These are phyloP conservation scores for Grallaria varia DNA, from an alignment of 2,113 vertebrate genomes.

Conservation along the genomic window DNA sequence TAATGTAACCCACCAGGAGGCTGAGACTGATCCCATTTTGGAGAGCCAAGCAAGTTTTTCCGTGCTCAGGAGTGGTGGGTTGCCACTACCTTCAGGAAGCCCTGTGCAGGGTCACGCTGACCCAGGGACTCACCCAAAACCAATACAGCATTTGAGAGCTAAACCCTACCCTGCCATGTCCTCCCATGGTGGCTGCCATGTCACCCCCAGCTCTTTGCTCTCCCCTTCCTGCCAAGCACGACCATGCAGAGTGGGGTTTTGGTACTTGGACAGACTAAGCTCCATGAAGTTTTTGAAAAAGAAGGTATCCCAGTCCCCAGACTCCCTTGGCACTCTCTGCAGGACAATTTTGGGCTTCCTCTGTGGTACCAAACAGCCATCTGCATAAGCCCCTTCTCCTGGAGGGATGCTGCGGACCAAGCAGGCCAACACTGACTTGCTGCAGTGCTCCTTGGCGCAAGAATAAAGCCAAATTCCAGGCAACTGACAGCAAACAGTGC, in stretches of 20 bases:
- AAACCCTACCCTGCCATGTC: background rate
- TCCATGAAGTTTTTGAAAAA: rapidly evolving
- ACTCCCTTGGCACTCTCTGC: background rate
- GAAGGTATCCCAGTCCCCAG: background rate
- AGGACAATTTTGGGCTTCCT: background rate
- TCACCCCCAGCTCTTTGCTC: background rate
- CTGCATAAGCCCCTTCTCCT: background rate
- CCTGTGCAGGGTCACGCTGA: background rate
- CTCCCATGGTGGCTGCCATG: rapidly evolving
- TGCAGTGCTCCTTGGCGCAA: rapidly evolving
- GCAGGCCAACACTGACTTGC: background rate
- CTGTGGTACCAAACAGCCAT: background rate
- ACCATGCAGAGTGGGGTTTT: rapidly evolving
- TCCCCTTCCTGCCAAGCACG: background rate
- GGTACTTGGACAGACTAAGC: background rate
- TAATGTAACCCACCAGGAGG: background rate
- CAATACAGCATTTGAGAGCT: background rate
- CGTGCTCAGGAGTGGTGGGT: background rate
- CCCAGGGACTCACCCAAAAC: background rate
- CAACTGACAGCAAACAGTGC: background rate
- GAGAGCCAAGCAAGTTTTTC: background rate
- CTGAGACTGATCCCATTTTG: background rate
- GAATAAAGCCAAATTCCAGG: background rate
- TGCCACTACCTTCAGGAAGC: background rate
- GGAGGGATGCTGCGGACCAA: rapidly evolving